A percentile compares a stretch with the other conserved stretches of the same genome.
Conservation (phyloP, 2,797 vertebrate genomes). For the Geranospiza caerulescens region DNA sequence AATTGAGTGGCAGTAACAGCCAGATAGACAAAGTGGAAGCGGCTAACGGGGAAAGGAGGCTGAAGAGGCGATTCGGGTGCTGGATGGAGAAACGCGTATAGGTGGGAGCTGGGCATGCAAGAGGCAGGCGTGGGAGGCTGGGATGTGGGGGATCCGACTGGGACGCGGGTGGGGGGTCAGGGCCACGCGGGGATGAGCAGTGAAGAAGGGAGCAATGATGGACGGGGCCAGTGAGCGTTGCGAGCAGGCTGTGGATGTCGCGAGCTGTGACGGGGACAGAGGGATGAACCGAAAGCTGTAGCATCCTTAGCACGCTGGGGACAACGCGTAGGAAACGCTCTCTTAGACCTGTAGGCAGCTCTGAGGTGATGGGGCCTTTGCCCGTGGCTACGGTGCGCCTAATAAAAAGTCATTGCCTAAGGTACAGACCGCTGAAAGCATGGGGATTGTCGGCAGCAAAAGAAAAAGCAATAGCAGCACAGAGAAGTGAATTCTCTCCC, state of each 20-base stretch:
- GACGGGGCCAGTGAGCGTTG: not conserved
- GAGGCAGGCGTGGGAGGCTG: not conserved
- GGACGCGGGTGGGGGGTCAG: not conserved
- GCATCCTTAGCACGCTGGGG: not conserved
- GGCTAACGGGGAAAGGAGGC: not conserved
- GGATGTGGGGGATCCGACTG: too few relatives aligned
- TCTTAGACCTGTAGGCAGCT: not conserved
- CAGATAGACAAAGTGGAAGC: not conserved
- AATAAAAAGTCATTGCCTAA: not conserved
- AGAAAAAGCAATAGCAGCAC: not conserved
- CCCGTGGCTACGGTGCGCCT: not conserved
- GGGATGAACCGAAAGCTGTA: not conserved
- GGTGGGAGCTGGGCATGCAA: not conserved
- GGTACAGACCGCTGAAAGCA: not conserved
- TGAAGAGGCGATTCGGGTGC: not conserved
- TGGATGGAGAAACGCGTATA: not conserved
- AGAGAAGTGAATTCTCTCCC: not conserved
- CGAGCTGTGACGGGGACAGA: not conserved
- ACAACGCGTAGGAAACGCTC: not conserved
- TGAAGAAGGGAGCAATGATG: not conserved
- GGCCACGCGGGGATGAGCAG: not conserved
- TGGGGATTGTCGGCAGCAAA: accelerated
- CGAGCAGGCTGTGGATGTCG: not conserved
- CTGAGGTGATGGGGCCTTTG: not conserved
- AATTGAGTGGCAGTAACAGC: slow-evolving; percentile 16